Evolutionary conservation across 64 coral and sea anemone genomes (phyloP), one percentile per base, ranked within the genome.

Genomic region (Cladopsammia gracilis): DNA sequence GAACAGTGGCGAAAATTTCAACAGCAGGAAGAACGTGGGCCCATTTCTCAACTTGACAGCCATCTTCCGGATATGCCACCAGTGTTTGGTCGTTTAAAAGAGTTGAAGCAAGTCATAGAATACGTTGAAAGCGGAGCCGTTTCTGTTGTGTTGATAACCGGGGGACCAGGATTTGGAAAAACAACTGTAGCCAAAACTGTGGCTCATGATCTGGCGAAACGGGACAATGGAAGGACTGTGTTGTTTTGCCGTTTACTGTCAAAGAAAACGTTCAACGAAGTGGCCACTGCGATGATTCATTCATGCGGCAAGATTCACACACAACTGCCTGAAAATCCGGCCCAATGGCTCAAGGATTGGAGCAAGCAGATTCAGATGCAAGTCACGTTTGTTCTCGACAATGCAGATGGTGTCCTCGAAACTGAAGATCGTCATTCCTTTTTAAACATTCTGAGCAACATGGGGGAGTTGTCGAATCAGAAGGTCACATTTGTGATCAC

Each of bases 111-210:
- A 3, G 44, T 87, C 20, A 43, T 19, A 1, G 13, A 71, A 13
- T 18, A 57, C 70, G 51, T 87, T 49, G 57, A 45, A 10, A 48
- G 10, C 19, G n/a, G 49, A 14, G n/a, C 56, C 10, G 22, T 56
- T 70, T 44, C 48, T 4, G 85, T 64, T 42, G 85, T 87, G 42
- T 18, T 87, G 13, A 24, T 87, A 73, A 87, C 85, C 15, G 85
- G 85, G 19, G 85, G 69, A 43, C 85, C 85, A 74, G 85, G 85
- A 15, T 88, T 57, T 71, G 75, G 87, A 43, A 89, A 89, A 62
- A 78, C 87, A 19, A 58, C 87, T 24, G 87, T 68, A 60, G 73
- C 74, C 4, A 89, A 78, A 61, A 51, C 34, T 59, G 87, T 78
- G 73, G 87, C 74, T 78, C 73, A 89, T 66, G 15, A 44, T 59